These are phyloP conservation scores for Xerus rutilus DNA, from an alignment of 2,797 vertebrate genomes.

Conservation along the genomic window DNA sequence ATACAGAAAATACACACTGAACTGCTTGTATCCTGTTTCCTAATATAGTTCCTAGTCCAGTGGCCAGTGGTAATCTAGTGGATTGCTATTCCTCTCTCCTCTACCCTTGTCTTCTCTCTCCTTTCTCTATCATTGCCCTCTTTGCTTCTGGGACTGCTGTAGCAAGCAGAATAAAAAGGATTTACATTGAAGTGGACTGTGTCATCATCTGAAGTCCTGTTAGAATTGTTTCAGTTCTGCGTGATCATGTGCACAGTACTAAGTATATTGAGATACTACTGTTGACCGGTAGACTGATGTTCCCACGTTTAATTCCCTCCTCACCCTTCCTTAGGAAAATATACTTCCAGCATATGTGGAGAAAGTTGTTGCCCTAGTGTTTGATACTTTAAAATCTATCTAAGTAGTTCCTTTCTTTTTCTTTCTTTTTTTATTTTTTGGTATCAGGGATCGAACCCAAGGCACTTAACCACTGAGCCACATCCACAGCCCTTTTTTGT, in stretches of 20 bases:
- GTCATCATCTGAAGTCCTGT: conserved; percentile 87
- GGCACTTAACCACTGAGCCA: too few species aligned
- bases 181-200: conserved; percentile 86
- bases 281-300: neutral
- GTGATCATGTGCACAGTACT: conserved; percentile 77
- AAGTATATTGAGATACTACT: conserved; percentile 53
- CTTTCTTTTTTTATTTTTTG: too few species aligned
- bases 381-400: neutral
- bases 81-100: conserved; percentile 64
- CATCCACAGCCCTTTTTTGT: too few species aligned
- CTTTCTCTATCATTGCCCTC: neutral
- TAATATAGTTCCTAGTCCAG: conserved; percentile 85
- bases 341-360: neutral
- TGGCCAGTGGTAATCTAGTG: conserved; percentile 81
- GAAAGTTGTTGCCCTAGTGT: neutral
- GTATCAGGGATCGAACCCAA: too few species aligned
- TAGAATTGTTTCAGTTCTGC: conserved; percentile 82
- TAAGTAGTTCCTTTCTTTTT: neutral
- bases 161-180: conserved; percentile 84
- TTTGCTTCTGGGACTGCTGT: conserved; percentile 60
- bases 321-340: neutral
- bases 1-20: conserved; percentile 81
- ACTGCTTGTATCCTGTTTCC: conserved; percentile 84
- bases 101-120: neutral
- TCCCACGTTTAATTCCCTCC: neutral